These are phyloP conservation scores for Sander lucioperca DNA, from an alignment of 2,113 vertebrate species.

Conservation along the genomic window DNA sequence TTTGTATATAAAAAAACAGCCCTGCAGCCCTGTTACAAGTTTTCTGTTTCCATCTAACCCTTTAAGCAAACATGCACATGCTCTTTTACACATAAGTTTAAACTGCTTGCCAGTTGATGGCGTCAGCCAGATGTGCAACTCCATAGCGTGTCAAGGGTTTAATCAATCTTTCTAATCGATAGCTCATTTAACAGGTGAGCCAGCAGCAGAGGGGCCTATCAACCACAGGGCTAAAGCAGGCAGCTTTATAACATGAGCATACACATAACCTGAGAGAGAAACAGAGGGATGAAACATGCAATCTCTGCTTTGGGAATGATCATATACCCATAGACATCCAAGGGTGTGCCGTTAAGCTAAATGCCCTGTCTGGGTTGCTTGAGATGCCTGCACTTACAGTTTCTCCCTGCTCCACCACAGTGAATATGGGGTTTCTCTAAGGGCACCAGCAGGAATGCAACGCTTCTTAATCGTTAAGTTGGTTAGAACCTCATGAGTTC, in stretches of 20 bases:
- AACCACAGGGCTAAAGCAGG: constrained; percentile 24
- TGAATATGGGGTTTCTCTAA: constrained; percentile 40
- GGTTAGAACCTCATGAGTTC: constrained; percentile 42
- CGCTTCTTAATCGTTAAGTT: constrained; percentile 37
- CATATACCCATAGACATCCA: constrained; percentile 20
- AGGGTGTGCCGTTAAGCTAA: constrained; percentile 48
- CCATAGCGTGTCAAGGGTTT: constrained; percentile 50
- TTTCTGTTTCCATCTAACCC: not conserved
- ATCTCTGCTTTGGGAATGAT: constrained; percentile 47
- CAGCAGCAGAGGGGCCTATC: constrained; percentile 31
- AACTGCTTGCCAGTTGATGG: constrained; percentile 35
- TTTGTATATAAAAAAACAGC: not conserved
- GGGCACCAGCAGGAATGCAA: constrained; percentile 37
- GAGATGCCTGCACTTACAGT: constrained; percentile 55
- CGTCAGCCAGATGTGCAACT: constrained; percentile 46
- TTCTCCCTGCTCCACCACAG: constrained; percentile 29
- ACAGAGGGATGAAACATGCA: constrained; percentile 32
- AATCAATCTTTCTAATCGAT: constrained; percentile 70
- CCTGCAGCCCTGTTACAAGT: not conserved
- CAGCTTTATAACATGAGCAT: constrained; percentile 22
- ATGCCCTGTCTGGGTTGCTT: constrained; percentile 37
- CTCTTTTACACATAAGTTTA: constrained; percentile 8
- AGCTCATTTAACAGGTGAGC: constrained; percentile 71
- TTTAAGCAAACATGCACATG: constrained; percentile 12
- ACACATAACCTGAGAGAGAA: constrained; percentile 37